These are phyloP conservation scores for Bellardia pandia DNA, from an alignment of 2,888 invertebrate genomes.

Conservation along the genomic window DNA sequence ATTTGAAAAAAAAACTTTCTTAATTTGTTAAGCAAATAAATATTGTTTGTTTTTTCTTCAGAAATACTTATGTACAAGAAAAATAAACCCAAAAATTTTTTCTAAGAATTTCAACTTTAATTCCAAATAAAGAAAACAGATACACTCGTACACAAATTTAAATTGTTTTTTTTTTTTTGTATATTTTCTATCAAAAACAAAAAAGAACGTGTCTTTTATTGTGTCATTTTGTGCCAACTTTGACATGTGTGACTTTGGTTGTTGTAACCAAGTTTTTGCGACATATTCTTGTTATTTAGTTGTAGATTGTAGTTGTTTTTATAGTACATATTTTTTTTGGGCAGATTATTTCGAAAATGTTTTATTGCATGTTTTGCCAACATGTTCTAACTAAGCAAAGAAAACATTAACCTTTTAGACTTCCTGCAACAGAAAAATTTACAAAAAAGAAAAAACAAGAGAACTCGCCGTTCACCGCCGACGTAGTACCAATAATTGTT, in stretches of 20 bases:
- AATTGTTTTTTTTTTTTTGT: constrained; percentile 33
- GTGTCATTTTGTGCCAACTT: constrained; percentile 82
- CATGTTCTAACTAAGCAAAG: constrained; percentile 66
- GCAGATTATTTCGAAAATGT: constrained; percentile 61
- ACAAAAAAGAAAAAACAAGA: constrained; percentile 14
- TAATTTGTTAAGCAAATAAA: constrained; percentile 25
- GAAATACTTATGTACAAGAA: constrained; percentile 6
- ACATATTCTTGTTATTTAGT: constrained; percentile 68
- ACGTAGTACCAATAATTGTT: constrained; percentile 12
- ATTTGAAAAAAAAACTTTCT: constrained; percentile 5
- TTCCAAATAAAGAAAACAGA: constrained; percentile 17
- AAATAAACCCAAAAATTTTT: not conserved
- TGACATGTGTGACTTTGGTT: constrained; percentile 82
- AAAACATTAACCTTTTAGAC: constrained; percentile 71
- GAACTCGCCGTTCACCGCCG: constrained; percentile 46
- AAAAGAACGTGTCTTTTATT: constrained; percentile 73
- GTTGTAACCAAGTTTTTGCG: constrained; percentile 73
- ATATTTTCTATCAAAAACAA: constrained; percentile 1
- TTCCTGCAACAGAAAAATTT: constrained; percentile 49
- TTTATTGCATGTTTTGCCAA: constrained; percentile 72
- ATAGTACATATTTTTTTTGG: constrained; percentile 8
- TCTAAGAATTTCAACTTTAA: constrained; percentile 31
- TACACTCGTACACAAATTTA: constrained; percentile 26
- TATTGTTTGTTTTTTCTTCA: not conserved
- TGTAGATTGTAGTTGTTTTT: constrained; percentile 41